These are phyloP conservation scores for Oreochromis spilurus DNA, from an alignment of 2,113 vertebrate species.

Conservation along the genomic window DNA sequence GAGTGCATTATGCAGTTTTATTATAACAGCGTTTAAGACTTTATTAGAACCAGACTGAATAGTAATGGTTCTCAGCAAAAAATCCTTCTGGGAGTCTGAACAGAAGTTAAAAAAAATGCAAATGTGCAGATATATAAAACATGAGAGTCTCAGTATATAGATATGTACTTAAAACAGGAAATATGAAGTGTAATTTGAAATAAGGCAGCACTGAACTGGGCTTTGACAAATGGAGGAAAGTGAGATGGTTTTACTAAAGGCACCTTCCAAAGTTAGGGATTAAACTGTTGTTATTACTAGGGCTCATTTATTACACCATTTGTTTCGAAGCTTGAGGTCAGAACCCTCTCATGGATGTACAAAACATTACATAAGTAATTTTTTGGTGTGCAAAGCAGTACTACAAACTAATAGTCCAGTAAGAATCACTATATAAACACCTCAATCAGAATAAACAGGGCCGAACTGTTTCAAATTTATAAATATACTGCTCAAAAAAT, in stretches of 20 bases:
- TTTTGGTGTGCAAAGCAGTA: background rate
- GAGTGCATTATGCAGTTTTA: slow-evolving; percentile 26
- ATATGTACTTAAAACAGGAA: background rate
- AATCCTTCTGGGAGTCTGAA: background rate
- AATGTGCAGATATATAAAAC: background rate
- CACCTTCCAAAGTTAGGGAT: background rate
- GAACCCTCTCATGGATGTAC: background rate
- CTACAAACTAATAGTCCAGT: background rate
- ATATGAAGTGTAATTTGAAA: background rate
- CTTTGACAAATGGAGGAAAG: background rate
- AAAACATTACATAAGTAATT: background rate
- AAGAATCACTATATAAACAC: background rate
- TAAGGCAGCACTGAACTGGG: background rate
- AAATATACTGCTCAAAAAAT: background rate
- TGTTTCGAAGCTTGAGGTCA: background rate
- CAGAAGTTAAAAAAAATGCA: background rate
- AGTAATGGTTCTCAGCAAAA: slow-evolving; percentile 23
- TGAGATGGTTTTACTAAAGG: background rate
- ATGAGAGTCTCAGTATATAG: background rate
- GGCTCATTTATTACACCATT: background rate
- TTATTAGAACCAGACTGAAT: slow-evolving; percentile 22
- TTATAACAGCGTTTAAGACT: slow-evolving; percentile 25
- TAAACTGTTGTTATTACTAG: background rate
- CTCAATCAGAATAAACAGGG: background rate
- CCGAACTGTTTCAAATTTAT: background rate